Evolutionary conservation across 2,888 invertebrate genomes (phyloP), one percentile per base, ranked within the genome.

Genomic region (Rhodophaea formosa): DNA sequence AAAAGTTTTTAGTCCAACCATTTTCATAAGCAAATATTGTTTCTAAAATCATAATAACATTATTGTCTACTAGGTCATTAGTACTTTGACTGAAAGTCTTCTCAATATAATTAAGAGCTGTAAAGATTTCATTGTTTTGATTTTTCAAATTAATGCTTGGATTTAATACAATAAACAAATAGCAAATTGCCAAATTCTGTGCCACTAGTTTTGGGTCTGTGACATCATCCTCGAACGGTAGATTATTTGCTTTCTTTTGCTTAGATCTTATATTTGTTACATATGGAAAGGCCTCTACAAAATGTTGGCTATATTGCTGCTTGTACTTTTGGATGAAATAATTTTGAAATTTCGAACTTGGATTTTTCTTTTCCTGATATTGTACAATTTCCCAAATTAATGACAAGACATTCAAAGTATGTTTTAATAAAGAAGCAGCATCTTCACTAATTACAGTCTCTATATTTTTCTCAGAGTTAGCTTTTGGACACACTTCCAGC

Each of bases 401-500:
- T 56, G 92, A 87, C 53, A 95, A 89, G 1, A 95, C 94, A 65
- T 93, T 91, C 47, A 95, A 82, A 30, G 94, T 91, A 62, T 93
- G 93, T 72, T 93, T 93, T 8, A 96, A 80, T 35, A 95, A 88
- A 39, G 88, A 78, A 1, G 94, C 92, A 16, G 94, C 93, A 81
- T 96, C 96, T 62, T 91, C 90, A 62, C 83, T 92, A 15, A 96
- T 83, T 39, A 93, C 78, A 62, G 87, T 86, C 71, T 92, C 91
- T 57, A 86, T 82, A 62, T 83, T 84, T 62, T 80, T 79, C n/a
- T 79, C 77, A 10, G 77, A 68, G 30, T 80, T 82, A 30, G 75
- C 78, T 61, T 75, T 86, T 6, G 96, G 94, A 52, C 93, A 91
- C 12, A 95, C 95, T 90, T 97, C 97, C 23, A 96, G 80, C 97